Evolutionary conservation across 2,888 invertebrate genomes (phyloP).

Genomic region (Acleris holmiana): DNA sequence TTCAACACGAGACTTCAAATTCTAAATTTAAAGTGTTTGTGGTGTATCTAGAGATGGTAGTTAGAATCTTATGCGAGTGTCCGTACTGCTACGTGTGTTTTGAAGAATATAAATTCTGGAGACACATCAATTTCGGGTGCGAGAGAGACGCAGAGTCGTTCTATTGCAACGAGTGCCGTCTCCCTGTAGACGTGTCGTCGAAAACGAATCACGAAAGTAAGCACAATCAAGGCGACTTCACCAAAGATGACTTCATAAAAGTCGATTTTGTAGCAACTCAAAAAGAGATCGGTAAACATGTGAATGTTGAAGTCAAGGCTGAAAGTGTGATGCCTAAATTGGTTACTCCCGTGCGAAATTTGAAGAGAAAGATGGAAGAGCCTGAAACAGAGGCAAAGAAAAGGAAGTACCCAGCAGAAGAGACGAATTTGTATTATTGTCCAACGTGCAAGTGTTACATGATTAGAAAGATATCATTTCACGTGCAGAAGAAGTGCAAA

Average conservation of each 20-base stretch:
- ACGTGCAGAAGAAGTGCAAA: conserved; percentile 22
- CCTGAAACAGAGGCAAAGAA: conserved; percentile 11
- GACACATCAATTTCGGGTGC: conserved; percentile 25
- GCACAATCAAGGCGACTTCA: conserved; percentile 24
- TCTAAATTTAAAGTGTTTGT: conserved; percentile 25
- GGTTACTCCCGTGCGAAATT: conserved; percentile 25
- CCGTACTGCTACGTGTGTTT: conserved; percentile 33
- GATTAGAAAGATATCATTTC: conserved; percentile 3
- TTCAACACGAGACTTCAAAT: conserved; percentile 12
- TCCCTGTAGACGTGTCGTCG: conserved; percentile 13
- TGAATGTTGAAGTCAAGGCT: background rate
- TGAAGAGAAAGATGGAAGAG: conserved; percentile 25
- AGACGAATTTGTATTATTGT: conserved; percentile 41
- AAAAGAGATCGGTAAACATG: background rate
- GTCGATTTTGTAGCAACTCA: conserved; percentile 20
- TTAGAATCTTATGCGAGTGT: conserved; percentile 31
- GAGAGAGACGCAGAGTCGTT: conserved; percentile 7
- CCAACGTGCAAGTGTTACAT: conserved; percentile 41
- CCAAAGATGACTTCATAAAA: conserved; percentile 30
- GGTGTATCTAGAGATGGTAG: conserved; percentile 24
- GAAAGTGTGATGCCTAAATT: conserved; percentile 37
- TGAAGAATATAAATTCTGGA: conserved; percentile 27
- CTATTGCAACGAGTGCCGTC: conserved; percentile 25
- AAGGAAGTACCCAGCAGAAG: background rate
- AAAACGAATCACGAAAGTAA: conserved; percentile 21